A percentile compares a stretch with the other conserved stretches of the same genome.
Conservation (phyloP, 2,888 invertebrate species). For the Anarsia innoxiella region DNA sequence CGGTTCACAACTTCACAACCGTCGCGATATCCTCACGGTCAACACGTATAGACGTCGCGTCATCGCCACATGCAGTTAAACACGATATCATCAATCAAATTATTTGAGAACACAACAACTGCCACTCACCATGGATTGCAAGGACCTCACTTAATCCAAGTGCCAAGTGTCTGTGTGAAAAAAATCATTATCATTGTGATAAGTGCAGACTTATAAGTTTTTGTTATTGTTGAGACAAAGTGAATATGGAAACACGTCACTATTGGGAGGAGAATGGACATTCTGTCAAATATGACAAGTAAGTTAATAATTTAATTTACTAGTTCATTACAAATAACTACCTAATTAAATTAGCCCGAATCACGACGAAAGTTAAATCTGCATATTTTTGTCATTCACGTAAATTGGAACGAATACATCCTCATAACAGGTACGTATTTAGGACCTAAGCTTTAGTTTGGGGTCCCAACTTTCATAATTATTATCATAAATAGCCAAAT, state of each 20-base stretch:
- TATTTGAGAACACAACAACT: too few relatives aligned
- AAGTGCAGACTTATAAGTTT: constrained; percentile 34
- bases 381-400: too few relatives aligned
- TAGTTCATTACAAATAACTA: neutral
- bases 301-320: constrained; percentile 25
- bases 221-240: constrained; percentile 37
- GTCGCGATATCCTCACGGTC: constrained; percentile 31
- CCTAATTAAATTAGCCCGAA: too few relatives aligned
- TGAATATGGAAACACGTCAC: constrained; percentile 62
- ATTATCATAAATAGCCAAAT: too few relatives aligned
- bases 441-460: too few relatives aligned
- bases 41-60: constrained; percentile 30
- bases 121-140: constrained; percentile 39
- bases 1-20: constrained; percentile 40
- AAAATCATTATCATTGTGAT: constrained; percentile 21
- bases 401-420: too few relatives aligned
- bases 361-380: too few relatives aligned
- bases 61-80: constrained; percentile 30
- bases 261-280: constrained; percentile 68
- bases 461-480: too few relatives aligned
- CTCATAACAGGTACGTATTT: too few relatives aligned
- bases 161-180: neutral
- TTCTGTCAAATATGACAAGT: constrained; percentile 64
- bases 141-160: constrained; percentile 34
- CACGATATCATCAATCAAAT: constrained; percentile 36